A percentile compares a stretch with the other conserved stretches of the same genome.
phyloP scores from a whole-genome alignment of 2,888 invertebrate species.

The Sisyra nigra region DNA sequence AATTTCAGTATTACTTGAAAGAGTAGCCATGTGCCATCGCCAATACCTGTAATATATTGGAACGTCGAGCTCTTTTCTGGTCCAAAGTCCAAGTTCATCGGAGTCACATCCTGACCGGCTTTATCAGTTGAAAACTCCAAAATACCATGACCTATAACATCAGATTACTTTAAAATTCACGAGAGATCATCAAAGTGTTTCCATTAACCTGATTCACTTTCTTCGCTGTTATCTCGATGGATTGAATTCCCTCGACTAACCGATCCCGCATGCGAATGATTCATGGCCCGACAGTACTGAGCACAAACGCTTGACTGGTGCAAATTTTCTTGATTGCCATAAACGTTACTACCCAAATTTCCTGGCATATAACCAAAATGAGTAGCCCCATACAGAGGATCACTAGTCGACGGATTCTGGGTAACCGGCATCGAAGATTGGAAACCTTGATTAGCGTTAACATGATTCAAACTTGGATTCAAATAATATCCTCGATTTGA shows the following conservation, averaged over 20 bases:
- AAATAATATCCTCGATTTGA: slow-evolving; percentile 6
- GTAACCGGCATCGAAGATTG: neutral
- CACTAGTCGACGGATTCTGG: neutral
- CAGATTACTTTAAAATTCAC: neutral
- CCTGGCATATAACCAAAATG: no score
- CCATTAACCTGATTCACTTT: slow-evolving; percentile 27
- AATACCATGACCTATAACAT: slow-evolving; percentile 43
- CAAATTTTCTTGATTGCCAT: neutral
- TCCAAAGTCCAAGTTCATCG: slow-evolving; percentile 64
- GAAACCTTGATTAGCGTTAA: neutral
- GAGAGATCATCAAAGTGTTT: neutral
- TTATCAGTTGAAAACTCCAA: slow-evolving; percentile 76
- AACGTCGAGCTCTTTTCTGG: slow-evolving; percentile 52
- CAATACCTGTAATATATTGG: slow-evolving; percentile 57
- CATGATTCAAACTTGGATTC: neutral
- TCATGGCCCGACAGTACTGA: slow-evolving; percentile 3
- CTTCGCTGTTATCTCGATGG: slow-evolving; percentile 27
- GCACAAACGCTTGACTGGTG: neutral
- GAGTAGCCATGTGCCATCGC: no score
- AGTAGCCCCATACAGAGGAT: no score
- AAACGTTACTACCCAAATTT: no score
- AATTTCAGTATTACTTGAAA: no score
- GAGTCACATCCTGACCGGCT: slow-evolving; percentile 76
- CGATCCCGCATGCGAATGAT: slow-evolving; percentile 21
- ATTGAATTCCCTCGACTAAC: slow-evolving; percentile 26